Percentiles rank a stretch among this genome's conserved stretches.
Evolutionary conservation across 2,888 invertebrate species (phyloP).

Genomic region (Gerris lacustris): DNA sequence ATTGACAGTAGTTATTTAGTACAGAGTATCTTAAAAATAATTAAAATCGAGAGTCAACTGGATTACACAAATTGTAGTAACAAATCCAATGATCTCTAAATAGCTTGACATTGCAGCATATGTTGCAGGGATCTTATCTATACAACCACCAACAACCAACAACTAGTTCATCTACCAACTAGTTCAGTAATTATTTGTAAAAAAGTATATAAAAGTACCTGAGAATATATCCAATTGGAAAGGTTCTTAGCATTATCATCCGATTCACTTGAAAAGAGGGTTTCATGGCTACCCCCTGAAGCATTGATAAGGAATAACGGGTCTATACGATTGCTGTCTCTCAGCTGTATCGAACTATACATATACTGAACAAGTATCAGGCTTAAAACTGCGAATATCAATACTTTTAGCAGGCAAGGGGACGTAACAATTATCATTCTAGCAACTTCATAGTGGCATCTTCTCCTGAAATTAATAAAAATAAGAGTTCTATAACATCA

Average conservation of each 20-base stretch:
- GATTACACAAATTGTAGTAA: too few relatives aligned
- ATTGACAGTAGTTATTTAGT: too few relatives aligned
- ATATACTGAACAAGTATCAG: slow-evolving; percentile 3
- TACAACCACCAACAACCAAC: too few relatives aligned
- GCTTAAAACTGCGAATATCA: slow-evolving; percentile 7
- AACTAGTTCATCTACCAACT: too few relatives aligned
- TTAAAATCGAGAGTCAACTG: too few relatives aligned
- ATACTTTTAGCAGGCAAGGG: background rate
- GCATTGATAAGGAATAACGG: slow-evolving; percentile 7
- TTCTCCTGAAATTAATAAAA: background rate
- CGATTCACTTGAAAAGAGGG: background rate
- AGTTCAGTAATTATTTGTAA: background rate
- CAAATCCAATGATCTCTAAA: too few relatives aligned
- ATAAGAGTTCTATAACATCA: background rate
- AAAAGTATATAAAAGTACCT: slow-evolving; percentile 17
- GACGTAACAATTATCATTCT: slow-evolving; percentile 7
- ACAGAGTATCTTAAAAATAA: too few relatives aligned
- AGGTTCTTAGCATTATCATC: slow-evolving; percentile 20
- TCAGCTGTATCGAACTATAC: background rate
- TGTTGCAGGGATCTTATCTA: too few relatives aligned
- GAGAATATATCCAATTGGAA: slow-evolving; percentile 24
- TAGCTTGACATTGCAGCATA: too few relatives aligned
- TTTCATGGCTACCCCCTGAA: background rate
- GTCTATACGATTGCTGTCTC: slow-evolving; percentile 4
- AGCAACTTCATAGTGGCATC: background rate